Percentiles rank a stretch among this genome's conserved stretches.
phyloP scores from a whole-genome alignment of 1,140 invertebrate species.

The Propsilocerus akamusi region DNA sequence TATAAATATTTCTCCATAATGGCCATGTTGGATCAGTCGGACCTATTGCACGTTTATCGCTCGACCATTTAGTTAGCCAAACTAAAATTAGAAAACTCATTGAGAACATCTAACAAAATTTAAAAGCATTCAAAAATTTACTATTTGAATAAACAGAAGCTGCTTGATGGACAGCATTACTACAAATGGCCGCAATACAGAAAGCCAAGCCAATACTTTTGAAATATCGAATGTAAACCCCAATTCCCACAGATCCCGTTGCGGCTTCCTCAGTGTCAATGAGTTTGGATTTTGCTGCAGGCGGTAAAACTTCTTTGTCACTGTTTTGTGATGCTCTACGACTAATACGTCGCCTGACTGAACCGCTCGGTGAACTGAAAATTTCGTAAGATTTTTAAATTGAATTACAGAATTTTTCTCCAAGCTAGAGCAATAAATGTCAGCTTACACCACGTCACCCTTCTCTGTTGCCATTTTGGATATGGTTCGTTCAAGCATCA shows the following conservation, averaged over 20 bases:
- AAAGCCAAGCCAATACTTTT: neutral
- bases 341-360: neutral
- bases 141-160: neutral
- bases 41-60: neutral
- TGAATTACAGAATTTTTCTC: too few relatives aligned
- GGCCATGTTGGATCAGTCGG: neutral
- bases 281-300: neutral
- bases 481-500: neutral
- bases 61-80: neutral
- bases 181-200: neutral
- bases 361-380: neutral
- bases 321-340: neutral
- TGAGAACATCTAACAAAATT: neutral
- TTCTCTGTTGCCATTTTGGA: neutral
- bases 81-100: neutral
- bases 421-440: too few relatives aligned
- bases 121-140: neutral
- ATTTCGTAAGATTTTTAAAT: neutral
- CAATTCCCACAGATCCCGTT: neutral
- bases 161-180: neutral
- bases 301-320: neutral
- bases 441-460: too few relatives aligned
- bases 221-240: neutral
- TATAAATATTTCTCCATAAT: neutral
- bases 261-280: neutral